Conservation (phyloP, 2,888 invertebrate genomes). For the Lacanobia wlatinum region DNA sequence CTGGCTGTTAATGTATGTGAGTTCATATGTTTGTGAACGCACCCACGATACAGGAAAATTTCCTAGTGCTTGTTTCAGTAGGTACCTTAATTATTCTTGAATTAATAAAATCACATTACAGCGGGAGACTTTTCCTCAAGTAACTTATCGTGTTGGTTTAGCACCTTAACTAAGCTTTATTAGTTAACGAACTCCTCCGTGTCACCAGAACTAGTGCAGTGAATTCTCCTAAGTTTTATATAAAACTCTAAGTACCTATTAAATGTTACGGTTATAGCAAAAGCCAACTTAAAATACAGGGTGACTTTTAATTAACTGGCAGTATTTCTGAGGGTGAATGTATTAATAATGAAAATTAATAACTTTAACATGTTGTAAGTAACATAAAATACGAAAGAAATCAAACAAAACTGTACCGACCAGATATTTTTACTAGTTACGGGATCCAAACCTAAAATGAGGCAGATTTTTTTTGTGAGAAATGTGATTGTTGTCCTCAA, state of each 20-base stretch:
- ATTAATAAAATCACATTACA: neutral
- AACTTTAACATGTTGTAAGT: no score
- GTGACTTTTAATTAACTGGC: neutral
- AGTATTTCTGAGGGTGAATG: neutral
- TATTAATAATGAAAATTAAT: no score
- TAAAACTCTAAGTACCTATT: slow-evolving; percentile 6
- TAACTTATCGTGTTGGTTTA: slow-evolving; percentile 21
- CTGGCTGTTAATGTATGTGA: no score
- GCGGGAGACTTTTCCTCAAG: slow-evolving; percentile 9
- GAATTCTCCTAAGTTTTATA: neutral
- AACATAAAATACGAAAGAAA: no score
- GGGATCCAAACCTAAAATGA: no score
- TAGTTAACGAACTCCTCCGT: neutral
- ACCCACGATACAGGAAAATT: no score
- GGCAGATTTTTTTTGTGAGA: no score
- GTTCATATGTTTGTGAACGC: no score
- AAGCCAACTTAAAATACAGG: neutral
- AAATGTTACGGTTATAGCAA: neutral
- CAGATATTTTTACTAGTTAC: no score
- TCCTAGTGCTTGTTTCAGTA: neutral
- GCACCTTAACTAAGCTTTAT: slow-evolving; percentile 14
- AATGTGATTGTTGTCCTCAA: no score
- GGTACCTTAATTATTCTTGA: neutral
- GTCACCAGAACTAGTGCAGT: slow-evolving; percentile 16
- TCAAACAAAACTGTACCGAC: no score